phyloP scores from a whole-genome alignment of 2,888 invertebrate species.

The Clitarchus hookeri region DNA sequence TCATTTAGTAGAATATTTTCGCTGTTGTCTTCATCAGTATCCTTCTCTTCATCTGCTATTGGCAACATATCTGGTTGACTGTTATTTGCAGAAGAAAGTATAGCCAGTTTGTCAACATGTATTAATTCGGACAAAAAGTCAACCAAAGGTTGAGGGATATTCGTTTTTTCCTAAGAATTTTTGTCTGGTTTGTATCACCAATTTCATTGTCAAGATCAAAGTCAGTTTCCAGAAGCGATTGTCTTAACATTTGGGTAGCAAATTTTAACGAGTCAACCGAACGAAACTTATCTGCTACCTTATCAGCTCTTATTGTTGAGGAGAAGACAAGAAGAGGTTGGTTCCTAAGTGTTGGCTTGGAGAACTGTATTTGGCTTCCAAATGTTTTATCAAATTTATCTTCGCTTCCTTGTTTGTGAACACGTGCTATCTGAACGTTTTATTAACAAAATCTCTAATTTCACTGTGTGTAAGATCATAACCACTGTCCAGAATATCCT shows the following conservation, averaged over 20 bases:
- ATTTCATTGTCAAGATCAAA: constrained; percentile 1
- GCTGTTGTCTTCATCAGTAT: background rate
- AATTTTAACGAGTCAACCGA: background rate
- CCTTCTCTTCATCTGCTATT: background rate
- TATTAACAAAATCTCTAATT: background rate
- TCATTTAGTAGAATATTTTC: background rate
- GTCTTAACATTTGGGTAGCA: background rate
- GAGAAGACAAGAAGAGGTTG: background rate
- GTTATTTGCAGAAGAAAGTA: background rate
- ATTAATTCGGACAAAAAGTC: background rate
- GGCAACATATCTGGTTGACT: background rate
- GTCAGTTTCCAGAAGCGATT: background rate
- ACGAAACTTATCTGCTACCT: background rate
- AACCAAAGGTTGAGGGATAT: too few relatives aligned
- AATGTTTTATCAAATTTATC: background rate
- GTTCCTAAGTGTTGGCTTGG: background rate
- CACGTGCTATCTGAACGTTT: background rate
- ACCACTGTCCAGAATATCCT: background rate
- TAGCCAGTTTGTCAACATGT: background rate
- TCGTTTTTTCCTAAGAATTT: background rate
- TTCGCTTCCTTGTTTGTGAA: background rate
- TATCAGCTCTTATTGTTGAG: background rate
- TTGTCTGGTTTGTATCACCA: background rate
- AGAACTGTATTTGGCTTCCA: background rate
- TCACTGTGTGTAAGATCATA: too few relatives aligned